phyloP scores from a whole-genome alignment of 2,113 vertebrate genomes.

The Egretta garzetta region DNA sequence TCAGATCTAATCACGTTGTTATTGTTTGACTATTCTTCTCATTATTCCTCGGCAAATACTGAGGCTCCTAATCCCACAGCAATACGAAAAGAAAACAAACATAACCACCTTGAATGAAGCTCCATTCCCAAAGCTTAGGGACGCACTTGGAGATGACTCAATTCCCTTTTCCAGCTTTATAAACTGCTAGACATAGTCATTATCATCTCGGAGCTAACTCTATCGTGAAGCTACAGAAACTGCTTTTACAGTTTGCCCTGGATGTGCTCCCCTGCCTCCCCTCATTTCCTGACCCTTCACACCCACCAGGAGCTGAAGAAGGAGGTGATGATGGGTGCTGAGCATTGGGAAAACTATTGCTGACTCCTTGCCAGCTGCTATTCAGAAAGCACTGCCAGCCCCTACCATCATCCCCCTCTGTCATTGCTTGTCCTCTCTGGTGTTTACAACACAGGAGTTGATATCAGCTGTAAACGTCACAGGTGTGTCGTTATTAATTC shows the following conservation, averaged over 20 bases:
- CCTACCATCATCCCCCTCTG: not conserved
- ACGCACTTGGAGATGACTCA: not conserved
- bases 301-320: not conserved
- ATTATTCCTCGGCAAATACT: not conserved
- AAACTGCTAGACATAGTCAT: not conserved
- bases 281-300: not conserved
- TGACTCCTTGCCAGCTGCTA: not conserved
- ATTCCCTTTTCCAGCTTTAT: not conserved
- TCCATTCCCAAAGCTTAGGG: not conserved
- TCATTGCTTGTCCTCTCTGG: not conserved
- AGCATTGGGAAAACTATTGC: not conserved
- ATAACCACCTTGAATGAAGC: not conserved
- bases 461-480: not conserved
- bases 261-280: not conserved
- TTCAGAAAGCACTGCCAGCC: not conserved
- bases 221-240: not conserved
- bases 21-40: not conserved
- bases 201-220: not conserved
- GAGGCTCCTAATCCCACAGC: not conserved
- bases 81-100: slow-evolving; percentile 7
- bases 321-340: not conserved
- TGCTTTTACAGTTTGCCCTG: not conserved
- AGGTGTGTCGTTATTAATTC: not conserved
- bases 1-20: not conserved
- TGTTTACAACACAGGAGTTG: not conserved